Conservation (phyloP, 2,797 vertebrate species). For the Ctenochaetus hawaiiensis region DNA sequence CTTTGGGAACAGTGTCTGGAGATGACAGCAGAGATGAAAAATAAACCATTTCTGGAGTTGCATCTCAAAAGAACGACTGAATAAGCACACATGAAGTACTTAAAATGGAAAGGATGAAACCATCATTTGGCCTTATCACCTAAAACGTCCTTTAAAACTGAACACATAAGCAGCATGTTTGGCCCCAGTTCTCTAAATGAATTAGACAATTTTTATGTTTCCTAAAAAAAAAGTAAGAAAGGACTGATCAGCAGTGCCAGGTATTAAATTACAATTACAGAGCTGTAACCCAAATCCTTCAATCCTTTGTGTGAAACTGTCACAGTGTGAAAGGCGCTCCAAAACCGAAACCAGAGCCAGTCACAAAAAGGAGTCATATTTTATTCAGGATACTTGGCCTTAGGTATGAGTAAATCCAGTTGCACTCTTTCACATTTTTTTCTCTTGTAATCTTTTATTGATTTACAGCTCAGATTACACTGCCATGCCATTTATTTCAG, state of each 20-base stretch:
- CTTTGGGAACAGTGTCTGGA: conserved; percentile 25
- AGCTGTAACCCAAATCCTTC: no score
- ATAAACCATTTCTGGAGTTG: background rate
- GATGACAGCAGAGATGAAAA: conserved; percentile 39
- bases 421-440: conserved; percentile 23
- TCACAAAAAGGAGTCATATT: conserved; percentile 52
- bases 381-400: conserved; percentile 55
- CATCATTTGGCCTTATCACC: background rate
- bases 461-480: conserved; percentile 66
- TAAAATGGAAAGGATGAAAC: background rate
- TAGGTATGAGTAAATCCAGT: conserved; percentile 52
- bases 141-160: conserved; percentile 4
- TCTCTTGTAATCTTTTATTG: conserved; percentile 59
- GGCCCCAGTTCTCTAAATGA: background rate
- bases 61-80: conserved; percentile 10
- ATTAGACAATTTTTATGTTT: background rate
- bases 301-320: conserved; percentile 9
- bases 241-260: background rate
- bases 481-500: conserved; percentile 47
- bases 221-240: conserved; percentile 1
- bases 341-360: conserved; percentile 46
- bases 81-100: background rate
- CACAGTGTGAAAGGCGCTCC: conserved; percentile 19
- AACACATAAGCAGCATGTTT: conserved; percentile 3
- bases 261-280: background rate